These are phyloP conservation scores for Sander vitreus DNA, from an alignment of 2,113 vertebrate genomes.

Conservation along the genomic window DNA sequence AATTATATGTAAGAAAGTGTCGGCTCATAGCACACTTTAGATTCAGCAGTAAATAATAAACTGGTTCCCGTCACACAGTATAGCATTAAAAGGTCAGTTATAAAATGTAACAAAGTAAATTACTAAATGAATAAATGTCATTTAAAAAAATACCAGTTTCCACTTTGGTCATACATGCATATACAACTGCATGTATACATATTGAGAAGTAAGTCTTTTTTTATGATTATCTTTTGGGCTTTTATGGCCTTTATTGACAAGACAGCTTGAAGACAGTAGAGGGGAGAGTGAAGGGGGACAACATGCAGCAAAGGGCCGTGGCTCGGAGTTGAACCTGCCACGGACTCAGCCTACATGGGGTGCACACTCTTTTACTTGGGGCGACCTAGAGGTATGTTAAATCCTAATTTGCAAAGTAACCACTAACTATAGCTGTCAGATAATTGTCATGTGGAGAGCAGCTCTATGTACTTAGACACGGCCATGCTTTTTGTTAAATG, in stretches of 20 bases:
- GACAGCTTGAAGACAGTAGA: too few species aligned
- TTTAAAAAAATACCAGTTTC: too few species aligned
- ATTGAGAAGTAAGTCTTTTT: not conserved
- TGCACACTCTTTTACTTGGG: too few species aligned
- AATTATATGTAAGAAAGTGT: slow-evolving; percentile 36
- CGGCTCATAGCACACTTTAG: slow-evolving; percentile 29
- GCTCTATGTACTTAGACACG: too few species aligned
- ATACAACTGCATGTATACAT: not conserved
- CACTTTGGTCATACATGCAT: not conserved
- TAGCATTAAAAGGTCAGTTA: slow-evolving; percentile 1
- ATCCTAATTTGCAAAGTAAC: not conserved
- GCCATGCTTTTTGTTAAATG: not conserved
- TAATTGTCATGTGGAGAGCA: not conserved
- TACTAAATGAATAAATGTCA: not conserved
- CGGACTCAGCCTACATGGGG: too few species aligned
- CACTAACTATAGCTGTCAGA: not conserved
- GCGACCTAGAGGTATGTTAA: not conserved
- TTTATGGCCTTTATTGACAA: too few species aligned
- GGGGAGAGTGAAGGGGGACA: too few species aligned
- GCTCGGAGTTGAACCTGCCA: too few species aligned
- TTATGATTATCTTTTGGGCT: too few species aligned
- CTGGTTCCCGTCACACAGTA: not conserved
- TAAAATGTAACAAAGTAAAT: not conserved
- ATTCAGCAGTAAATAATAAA: slow-evolving; percentile 32
- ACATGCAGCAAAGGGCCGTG: too few species aligned